Evolutionary conservation across 2,888 invertebrate species (phyloP).

Genomic region (Hybos culiciformis): DNA sequence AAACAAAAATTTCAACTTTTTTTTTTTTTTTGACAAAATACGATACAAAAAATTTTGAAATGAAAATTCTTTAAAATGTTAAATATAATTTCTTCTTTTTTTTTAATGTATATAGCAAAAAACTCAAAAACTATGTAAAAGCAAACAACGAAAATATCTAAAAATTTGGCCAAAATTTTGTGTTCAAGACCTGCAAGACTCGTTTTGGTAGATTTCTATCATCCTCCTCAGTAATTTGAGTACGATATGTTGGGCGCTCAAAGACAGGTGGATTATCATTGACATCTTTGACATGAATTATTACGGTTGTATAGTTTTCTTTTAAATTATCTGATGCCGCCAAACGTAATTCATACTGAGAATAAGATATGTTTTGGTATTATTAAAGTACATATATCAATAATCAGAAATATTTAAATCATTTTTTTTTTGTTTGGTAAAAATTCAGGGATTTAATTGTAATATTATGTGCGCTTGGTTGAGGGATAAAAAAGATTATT

Average conservation of each 20-base stretch:
- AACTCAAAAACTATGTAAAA: conserved; percentile 3
- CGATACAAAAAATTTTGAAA: too few species aligned
- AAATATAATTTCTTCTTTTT: neutral
- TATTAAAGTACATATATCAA: too few species aligned
- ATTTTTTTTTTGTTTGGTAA: too few species aligned
- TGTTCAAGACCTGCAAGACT: conserved; percentile 62
- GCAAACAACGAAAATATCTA: neutral
- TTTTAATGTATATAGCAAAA: neutral
- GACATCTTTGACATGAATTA: conserved; percentile 93
- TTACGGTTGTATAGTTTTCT: conserved; percentile 93
- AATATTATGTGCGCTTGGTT: too few species aligned
- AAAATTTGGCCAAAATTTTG: neutral
- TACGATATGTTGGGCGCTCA: conserved; percentile 84
- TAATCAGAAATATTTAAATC: too few species aligned
- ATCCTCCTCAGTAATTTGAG: conserved; percentile 92
- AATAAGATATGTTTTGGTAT: too few species aligned
- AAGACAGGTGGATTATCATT: conserved; percentile 98
- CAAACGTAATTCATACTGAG: conserved; percentile 81
- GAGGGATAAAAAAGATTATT: too few species aligned
- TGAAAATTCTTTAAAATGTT: too few species aligned
- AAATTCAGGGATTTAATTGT: too few species aligned
- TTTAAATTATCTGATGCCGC: conserved; percentile 93
- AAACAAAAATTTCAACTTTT: too few species aligned
- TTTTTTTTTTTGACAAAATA: too few species aligned
- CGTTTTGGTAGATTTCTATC: conserved; percentile 88